Evolutionary conservation across 2,888 invertebrate species (phyloP), one percentile per base, ranked within the genome.

Genomic region (Agrochola lota): DNA sequence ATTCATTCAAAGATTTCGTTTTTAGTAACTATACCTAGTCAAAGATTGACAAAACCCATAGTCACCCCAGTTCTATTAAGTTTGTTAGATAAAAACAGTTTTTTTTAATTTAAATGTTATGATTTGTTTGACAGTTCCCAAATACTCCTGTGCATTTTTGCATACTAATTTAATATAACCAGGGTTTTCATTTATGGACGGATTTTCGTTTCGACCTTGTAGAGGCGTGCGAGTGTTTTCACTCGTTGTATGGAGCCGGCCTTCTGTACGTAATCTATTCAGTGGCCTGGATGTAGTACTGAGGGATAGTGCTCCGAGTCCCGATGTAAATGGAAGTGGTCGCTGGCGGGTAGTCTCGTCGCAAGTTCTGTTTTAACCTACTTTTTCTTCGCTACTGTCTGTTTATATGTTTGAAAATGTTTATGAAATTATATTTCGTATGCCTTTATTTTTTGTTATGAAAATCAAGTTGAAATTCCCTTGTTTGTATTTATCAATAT

Each of bases 321-420:
- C 62, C 74, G 40, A 83, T 82, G 74, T 78, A 78, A 86, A 83
- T 84, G 83, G 78, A 83, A 84, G 86, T 78, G 78, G 86, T 78
- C 78, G 74, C 78, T 70, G 12, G 40, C 78, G 64, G 71, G 78
- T 86, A 84, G 78, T 84, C 83, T 67, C 70, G 74, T 71, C 74
- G 52, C 63, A 43, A 78, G 86, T 86, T 86, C 78, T 83, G 86
- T 78, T 84, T 78, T 86, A 84, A 74, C 84, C 84, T 83, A 84
- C 62, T 86, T 86, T 74, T 78, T 78, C 23, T 59, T n/a, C 11
- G 52, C 66, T 64, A 40, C 57, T 67, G 62, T 60, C 30, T 81
- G 26, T 74, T 30, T 78, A 60, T 71, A 55, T 84, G 26, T 77
- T 69, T 64, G 12, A 55, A 59, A 57, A 55, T 63, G 46, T 71